Evolutionary conservation across 2,113 vertebrate species (phyloP), one percentile per base, ranked within the genome.

Genomic region (Pomatorhinus ruficollis): DNA sequence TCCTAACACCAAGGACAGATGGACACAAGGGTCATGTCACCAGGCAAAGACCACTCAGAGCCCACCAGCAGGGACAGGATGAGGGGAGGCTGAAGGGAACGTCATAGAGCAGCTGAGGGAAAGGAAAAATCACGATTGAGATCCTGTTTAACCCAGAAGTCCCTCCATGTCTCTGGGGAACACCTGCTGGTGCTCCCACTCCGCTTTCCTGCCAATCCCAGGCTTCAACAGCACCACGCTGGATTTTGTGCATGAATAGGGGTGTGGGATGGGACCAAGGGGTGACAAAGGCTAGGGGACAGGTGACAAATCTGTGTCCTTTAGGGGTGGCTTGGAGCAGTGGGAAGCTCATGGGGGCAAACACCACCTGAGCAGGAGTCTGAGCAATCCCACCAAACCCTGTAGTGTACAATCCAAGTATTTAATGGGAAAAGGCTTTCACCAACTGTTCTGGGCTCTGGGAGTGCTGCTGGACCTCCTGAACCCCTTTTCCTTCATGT

Each of bases 371-470:
- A 82, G 50, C 44, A 72, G 50, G 17, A 20, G 25, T 6, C 20
- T 17, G 37, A 78, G 65, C n/a, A 70, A 71, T 21, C 16, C 24
- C 4, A 80, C n/a, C 44, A 75, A 60, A 39, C 2, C 23, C 9
- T 0, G 0, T 4, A 9, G 3, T 31, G 72, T 23, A 30, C 1
- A 1, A n/a, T 25, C 4, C 24, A 10, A 24, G 8, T 15, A 18
- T 54, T 56, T 31, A 33, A 78, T 78, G 15, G 53, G 23, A 54
- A 42, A 75, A 53, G 31, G 71, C 20, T 54, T 85, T 45, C 44
- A 40, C 27, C 63, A 30, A 3, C 40, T 20, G 57, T 33, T 64
- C 59, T 54, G 72, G 31, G 47, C 45, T 33, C 40, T 60, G 30
- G 17, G 31, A 27, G 52, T 65, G 17, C 54, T 56, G 40, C 23